Base-by-base conservation (phyloP, 2,888 invertebrate species). In the Microchrysa polita region DNA sequence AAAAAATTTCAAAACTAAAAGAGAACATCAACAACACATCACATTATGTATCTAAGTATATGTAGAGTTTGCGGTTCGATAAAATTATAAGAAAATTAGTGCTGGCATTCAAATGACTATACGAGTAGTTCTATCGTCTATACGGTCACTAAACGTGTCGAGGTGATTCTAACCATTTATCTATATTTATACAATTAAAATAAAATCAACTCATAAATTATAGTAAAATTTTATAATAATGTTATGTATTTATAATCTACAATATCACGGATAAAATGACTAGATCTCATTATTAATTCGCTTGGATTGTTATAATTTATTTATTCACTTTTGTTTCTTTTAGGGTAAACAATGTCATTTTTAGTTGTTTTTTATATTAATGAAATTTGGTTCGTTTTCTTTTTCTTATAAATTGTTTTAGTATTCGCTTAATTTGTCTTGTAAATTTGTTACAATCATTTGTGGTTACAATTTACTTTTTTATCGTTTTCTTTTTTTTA, bases 261-360 rank as follows among this genome's bases (percentile, higher is more conserved):
- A 75, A 75, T 75, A 75, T 75, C 75, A 75, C 75, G 75, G 72
- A 69, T 44, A 23, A 67, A 75, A 75, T 73, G 73, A 69, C 73
- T 75, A 74, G 69, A 75, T 65, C 61, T 5, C 27, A 5, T 34
- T 7, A n/a, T 2, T 34, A 34, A 34, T 2, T 34, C 27, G 27
- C 27, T 34, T 34, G 2, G n/a, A n/a, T 34, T 34, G 27, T 34
- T 34, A n/a, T n/a, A n/a, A n/a, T n/a, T 34, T 34, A 2, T 34
- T 34, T 34, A n/a, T 34, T 34, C 27, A 34, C n/a, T n/a, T n/a
- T 34, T 34, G 57, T 57, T 67, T 48, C 48, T 20, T 67, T 60
- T 69, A 40, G 57, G 57, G 20, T 20, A 65, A 65, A 65, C 18
- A 14, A 65, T 69, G 69, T 69, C 69, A 69, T 57, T 69, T 55